Conservation (phyloP, 2,113 vertebrate species). For the Telmatochromis sp. region DNA sequence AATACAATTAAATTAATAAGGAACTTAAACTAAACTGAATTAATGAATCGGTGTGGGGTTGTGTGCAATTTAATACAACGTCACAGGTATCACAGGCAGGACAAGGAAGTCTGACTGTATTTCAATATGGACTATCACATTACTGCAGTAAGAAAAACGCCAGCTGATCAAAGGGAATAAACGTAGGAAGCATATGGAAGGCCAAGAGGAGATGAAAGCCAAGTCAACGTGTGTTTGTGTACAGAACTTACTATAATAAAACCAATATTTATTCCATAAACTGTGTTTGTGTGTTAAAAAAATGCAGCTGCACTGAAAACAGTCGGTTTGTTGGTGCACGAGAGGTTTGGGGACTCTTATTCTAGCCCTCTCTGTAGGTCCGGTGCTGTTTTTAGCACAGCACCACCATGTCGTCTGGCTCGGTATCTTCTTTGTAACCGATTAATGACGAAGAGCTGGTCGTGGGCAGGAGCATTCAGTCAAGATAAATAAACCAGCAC, state of each 20-base stretch:
- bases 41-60: neutral
- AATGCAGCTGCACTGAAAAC: neutral
- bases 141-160: neutral
- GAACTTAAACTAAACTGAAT: neutral
- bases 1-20: neutral
- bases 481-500: neutral
- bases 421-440: neutral
- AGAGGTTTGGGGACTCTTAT: neutral
- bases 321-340: neutral
- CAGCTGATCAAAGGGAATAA: neutral
- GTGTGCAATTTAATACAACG: neutral
- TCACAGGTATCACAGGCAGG: neutral
- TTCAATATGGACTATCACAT: neutral
- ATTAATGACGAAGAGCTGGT: neutral
- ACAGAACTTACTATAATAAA: neutral
- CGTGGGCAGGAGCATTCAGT: neutral
- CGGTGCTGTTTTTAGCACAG: constrained; percentile 3
- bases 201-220: neutral
- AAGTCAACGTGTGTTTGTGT: neutral
- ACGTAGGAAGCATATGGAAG: neutral
- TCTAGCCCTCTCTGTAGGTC: neutral
- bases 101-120: neutral
- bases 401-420: constrained; percentile 6
- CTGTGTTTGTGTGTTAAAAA: no score
- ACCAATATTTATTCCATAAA: neutral